phyloP scores from a whole-genome alignment of 2,797 vertebrate species.

The Sphenopsis melanotis region DNA sequence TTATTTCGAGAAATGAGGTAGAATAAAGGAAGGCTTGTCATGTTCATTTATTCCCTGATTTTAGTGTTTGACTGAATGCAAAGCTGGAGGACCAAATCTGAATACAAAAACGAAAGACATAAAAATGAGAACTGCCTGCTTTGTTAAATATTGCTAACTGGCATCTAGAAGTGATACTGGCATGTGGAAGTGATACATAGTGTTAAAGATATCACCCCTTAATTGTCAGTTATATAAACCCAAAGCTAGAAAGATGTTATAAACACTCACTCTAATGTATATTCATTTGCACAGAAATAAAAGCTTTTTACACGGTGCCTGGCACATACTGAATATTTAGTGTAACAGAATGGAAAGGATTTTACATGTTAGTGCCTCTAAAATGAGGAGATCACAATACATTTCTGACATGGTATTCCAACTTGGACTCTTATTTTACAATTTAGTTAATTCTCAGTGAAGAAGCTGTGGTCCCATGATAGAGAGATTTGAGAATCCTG shows the following conservation, averaged over 20 bases:
- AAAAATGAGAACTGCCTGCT: background rate
- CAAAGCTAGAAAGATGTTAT: background rate
- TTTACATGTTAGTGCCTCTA: background rate
- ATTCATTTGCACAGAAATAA: background rate
- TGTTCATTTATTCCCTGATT: background rate
- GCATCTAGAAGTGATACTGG: background rate
- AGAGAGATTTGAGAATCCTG: background rate
- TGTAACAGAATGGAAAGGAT: background rate
- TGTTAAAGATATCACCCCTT: background rate
- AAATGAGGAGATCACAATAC: background rate
- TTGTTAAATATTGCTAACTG: slow-evolving; percentile 5
- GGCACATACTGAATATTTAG: background rate
- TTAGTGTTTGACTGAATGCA: background rate
- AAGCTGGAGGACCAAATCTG: background rate
- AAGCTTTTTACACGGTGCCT: background rate
- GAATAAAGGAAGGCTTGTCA: background rate
- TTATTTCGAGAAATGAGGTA: background rate
- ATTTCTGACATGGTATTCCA: background rate
- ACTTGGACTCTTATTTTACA: background rate
- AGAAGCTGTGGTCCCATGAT: background rate
- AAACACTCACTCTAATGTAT: background rate
- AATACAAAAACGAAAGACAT: background rate
- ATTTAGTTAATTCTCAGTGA: background rate
- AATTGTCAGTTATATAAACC: background rate
- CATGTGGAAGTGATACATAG: background rate